Percentiles rank a stretch among this genome's conserved stretches.
Conservation (phyloP, 2,797 vertebrate genomes). For the Dromococcyx pavoninus region DNA sequence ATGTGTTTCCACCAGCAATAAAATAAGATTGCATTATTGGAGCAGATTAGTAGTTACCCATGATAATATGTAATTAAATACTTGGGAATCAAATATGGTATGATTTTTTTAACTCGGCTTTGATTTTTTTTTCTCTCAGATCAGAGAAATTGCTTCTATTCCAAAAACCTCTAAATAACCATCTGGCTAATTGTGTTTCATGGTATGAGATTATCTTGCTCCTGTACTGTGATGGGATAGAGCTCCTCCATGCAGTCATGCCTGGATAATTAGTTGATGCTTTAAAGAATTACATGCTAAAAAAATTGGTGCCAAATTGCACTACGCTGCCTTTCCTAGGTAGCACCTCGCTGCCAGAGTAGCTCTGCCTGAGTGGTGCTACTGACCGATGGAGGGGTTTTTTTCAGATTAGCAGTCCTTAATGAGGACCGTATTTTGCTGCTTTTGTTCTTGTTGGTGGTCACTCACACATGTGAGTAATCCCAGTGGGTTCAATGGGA, state of each 20-base stretch:
- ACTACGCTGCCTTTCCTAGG: not conserved
- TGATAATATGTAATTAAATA: constrained; percentile 35
- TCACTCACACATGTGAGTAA: constrained; percentile 45
- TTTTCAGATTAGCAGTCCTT: not conserved
- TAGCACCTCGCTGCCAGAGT: not conserved
- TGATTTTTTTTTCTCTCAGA: constrained; percentile 15
- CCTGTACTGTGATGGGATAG: not conserved
- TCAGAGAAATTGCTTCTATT: constrained; percentile 34
- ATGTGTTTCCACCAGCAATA: constrained; percentile 11
- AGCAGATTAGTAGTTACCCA: not conserved
- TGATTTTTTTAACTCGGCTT: not conserved
- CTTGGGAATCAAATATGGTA: constrained; percentile 14
- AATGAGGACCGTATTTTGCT: constrained; percentile 14
- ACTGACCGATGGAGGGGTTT: not conserved
- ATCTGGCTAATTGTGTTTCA: constrained; percentile 40
- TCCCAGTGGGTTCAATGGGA: constrained; percentile 34
- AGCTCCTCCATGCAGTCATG: not conserved
- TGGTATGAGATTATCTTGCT: constrained; percentile 10
- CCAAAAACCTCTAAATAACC: constrained; percentile 32
- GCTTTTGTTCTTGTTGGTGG: not conserved
- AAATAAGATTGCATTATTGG: constrained; percentile 14
- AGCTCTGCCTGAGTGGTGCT: not conserved
- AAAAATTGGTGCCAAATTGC: not conserved
- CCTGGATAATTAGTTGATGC: not conserved
- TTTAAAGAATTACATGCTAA: not conserved